phyloP scores from a whole-genome alignment of 1,140 invertebrate species.

The Musca vetustissima region DNA sequence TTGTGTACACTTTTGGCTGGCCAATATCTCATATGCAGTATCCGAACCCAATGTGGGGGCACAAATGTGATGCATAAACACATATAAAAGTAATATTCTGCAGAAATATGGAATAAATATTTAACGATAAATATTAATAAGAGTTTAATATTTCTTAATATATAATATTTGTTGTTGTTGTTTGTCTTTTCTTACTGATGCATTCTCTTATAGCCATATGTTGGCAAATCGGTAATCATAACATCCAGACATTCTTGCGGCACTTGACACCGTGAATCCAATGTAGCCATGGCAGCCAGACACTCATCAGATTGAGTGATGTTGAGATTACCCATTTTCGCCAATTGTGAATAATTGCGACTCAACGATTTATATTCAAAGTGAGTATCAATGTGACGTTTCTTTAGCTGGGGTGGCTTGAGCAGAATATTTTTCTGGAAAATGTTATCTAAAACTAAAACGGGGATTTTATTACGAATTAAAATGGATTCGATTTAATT shows the following conservation, averaged over 20 bases:
- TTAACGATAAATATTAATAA: no score
- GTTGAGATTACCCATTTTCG: conserved; percentile 37
- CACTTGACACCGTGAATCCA: conserved; percentile 32
- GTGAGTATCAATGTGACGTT: conserved; percentile 39
- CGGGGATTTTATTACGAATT: background rate
- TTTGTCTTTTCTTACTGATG: conserved; percentile 53
- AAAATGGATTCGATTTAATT: background rate
- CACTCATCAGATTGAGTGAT: conserved; percentile 40
- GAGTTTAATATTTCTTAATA: no score
- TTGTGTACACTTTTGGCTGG: conserved; percentile 39
- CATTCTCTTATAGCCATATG: conserved; percentile 47
- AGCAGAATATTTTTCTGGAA: conserved; percentile 41
- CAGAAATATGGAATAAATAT: no score
- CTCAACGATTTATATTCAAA: conserved; percentile 42
- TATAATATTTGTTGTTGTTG: no score
- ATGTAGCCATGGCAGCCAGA: conserved; percentile 35
- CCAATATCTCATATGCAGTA: conserved; percentile 39
- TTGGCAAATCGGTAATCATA: conserved; percentile 34
- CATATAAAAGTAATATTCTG: conserved; percentile 45
- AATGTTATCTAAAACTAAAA: conserved; percentile 37
- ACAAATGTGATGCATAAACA: conserved; percentile 46
- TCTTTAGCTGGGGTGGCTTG: conserved; percentile 29
- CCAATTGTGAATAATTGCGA: conserved; percentile 34
- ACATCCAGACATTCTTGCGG: conserved; percentile 34
- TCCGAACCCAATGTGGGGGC: conserved; percentile 33